Conservation (phyloP, 2,797 vertebrate species). For the Gadopsis marmoratus region DNA sequence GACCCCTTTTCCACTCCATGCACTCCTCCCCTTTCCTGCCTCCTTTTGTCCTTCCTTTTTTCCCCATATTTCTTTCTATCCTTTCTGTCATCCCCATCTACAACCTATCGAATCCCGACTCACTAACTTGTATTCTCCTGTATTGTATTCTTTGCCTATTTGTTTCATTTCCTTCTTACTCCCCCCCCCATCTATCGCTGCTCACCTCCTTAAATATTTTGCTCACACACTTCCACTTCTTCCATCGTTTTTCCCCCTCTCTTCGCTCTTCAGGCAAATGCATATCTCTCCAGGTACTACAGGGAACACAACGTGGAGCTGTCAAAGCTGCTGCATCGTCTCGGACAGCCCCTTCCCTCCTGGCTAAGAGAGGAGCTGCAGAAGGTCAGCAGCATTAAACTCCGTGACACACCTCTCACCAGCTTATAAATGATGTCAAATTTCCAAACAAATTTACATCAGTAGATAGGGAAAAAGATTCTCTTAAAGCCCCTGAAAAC, state of each 20-base stretch:
- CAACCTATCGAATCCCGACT: slow-evolving; percentile 10
- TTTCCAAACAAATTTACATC: not conserved
- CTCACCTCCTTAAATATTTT: slow-evolving; percentile 3
- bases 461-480: not conserved
- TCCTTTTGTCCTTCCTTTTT: not conserved
- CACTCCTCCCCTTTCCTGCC: slow-evolving; percentile 6
- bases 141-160: not conserved
- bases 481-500: not conserved
- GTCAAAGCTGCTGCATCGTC: slow-evolving; percentile 94
- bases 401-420: slow-evolving; percentile 24
- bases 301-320: slow-evolving; percentile 96
- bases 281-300: slow-evolving; percentile 95
- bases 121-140: not conserved
- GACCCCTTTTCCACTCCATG: not conserved
- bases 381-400: slow-evolving; percentile 90
- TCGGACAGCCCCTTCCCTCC: slow-evolving; percentile 95
- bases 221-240: not conserved
- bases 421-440: not conserved
- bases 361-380: slow-evolving; percentile 98
- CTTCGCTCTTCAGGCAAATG: slow-evolving; percentile 87
- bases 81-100: not conserved
- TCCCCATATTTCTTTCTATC: not conserved
- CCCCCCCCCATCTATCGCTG: not conserved
- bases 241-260: not conserved
- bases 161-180: slow-evolving; percentile 8